Evolutionary conservation across 2,797 vertebrate species (phyloP).

Genomic region (Balearica regulorum): DNA sequence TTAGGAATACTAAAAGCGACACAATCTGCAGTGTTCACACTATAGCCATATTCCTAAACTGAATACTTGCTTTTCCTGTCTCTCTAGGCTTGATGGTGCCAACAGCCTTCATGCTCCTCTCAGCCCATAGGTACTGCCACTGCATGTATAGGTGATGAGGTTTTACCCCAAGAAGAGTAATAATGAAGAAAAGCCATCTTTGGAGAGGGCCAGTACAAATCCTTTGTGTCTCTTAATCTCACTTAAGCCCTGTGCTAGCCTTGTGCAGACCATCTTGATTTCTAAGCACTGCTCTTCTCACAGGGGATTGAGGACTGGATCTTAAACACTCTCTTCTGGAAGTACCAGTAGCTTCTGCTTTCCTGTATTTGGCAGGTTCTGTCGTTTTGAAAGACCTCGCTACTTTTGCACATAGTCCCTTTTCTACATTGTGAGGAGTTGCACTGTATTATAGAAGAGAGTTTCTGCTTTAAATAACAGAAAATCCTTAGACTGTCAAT

Average conservation of each 20-base stretch:
- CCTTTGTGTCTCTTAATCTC: background rate
- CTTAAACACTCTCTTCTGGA: background rate
- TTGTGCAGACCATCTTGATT: background rate
- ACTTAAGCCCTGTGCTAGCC: background rate
- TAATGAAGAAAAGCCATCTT: background rate
- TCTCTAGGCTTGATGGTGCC: background rate
- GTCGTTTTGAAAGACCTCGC: background rate
- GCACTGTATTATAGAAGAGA: background rate
- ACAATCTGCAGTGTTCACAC: background rate
- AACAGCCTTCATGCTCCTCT: background rate
- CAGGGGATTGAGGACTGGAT: background rate
- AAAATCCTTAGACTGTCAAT: background rate
- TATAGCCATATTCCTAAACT: background rate
- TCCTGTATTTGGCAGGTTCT: background rate
- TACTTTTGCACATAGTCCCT: background rate
- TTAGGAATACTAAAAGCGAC: background rate
- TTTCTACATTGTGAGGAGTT: background rate
- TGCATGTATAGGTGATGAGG: background rate
- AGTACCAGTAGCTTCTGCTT: background rate
- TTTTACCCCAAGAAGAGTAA: background rate
- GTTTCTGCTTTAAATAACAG: conserved; percentile 2
- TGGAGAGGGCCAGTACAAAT: background rate
- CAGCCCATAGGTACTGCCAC: background rate
- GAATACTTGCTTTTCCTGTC: background rate
- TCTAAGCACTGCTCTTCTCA: background rate